Percentiles rank a stretch among this genome's conserved stretches.
Evolutionary conservation across 2,113 vertebrate genomes (phyloP).

Genomic region (Corydoras maculifer): DNA sequence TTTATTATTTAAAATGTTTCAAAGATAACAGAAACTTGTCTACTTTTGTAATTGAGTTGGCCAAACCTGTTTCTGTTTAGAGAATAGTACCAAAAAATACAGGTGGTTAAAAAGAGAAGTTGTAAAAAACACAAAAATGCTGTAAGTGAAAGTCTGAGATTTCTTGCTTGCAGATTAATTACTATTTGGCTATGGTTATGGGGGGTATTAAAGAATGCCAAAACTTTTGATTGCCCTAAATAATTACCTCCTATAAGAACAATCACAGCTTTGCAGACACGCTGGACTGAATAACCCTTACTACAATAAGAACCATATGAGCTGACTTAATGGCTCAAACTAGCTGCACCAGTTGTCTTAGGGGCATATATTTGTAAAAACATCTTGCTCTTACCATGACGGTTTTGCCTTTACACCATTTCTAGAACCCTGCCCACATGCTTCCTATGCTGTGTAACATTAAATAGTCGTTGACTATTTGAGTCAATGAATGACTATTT

Average conservation of each 20-base stretch:
- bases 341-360: constrained; percentile 39
- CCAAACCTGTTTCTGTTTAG: too few species aligned
- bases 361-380: constrained; percentile 38
- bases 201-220: constrained; percentile 19
- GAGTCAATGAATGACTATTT: too few species aligned
- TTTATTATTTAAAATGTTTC: background rate
- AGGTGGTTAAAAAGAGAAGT: constrained; percentile 20
- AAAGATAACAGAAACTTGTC: background rate
- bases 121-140: background rate
- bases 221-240: constrained; percentile 36
- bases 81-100: constrained; percentile 4
- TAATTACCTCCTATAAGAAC: constrained; percentile 42
- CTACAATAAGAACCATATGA: constrained; percentile 46
- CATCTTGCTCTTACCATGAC: constrained; percentile 6
- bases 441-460: background rate
- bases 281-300: constrained; percentile 36
- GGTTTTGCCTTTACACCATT: constrained; percentile 18
- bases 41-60: too few species aligned
- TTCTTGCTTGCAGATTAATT: constrained; percentile 15
- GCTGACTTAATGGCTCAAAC: constrained; percentile 40
- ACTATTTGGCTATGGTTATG: constrained; percentile 10
- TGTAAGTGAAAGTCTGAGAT: constrained; percentile 3
- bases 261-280: constrained; percentile 42
- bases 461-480: constrained; percentile 13
- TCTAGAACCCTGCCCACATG: too few species aligned